These are phyloP conservation scores for Leptopilina clavipes DNA, from an alignment of 1,140 invertebrate genomes.

Conservation along the genomic window DNA sequence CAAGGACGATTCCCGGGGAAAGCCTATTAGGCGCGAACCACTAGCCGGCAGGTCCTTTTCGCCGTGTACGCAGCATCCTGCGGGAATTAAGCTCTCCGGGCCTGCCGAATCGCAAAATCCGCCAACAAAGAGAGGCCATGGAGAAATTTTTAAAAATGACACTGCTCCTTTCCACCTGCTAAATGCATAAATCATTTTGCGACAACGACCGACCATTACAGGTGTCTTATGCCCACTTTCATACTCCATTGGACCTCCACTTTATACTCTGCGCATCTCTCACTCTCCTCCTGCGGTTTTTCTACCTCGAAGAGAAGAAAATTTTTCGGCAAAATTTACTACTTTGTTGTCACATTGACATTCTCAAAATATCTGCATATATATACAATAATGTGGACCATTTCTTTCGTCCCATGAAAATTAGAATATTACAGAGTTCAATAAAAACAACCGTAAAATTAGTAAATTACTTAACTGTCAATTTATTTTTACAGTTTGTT, in stretches of 20 bases:
- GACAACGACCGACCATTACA: conserved; percentile 50
- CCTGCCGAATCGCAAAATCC: conserved; percentile 44
- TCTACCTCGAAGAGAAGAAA: too few relatives aligned
- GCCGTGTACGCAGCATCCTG: neutral
- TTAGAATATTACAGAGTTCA: too few relatives aligned
- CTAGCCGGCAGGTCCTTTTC: conserved; percentile 1
- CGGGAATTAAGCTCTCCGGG: conserved; percentile 27
- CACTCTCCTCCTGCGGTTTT: conserved; percentile 32
- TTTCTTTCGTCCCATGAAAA: too few relatives aligned
- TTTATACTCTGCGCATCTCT: conserved; percentile 13
- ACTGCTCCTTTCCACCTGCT: conserved; percentile 56
- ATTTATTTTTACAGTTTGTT: too few relatives aligned
- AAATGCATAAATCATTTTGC: conserved; percentile 62
- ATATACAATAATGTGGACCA: too few relatives aligned
- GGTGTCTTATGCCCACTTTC: conserved; percentile 52
- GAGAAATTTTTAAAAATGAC: conserved; percentile 26
- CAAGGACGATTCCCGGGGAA: conserved; percentile 43
- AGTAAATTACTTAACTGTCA: too few relatives aligned
- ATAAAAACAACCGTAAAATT: too few relatives aligned
- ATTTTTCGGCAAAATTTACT: too few relatives aligned
- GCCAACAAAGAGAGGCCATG: conserved; percentile 45
- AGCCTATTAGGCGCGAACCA: conserved; percentile 55
- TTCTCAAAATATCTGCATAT: too few relatives aligned
- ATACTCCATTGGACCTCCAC: conserved; percentile 39
- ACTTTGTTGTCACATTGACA: too few relatives aligned